Base-by-base conservation (phyloP, 2,888 invertebrate species). In the Chrysotoxum bicinctum region DNA sequence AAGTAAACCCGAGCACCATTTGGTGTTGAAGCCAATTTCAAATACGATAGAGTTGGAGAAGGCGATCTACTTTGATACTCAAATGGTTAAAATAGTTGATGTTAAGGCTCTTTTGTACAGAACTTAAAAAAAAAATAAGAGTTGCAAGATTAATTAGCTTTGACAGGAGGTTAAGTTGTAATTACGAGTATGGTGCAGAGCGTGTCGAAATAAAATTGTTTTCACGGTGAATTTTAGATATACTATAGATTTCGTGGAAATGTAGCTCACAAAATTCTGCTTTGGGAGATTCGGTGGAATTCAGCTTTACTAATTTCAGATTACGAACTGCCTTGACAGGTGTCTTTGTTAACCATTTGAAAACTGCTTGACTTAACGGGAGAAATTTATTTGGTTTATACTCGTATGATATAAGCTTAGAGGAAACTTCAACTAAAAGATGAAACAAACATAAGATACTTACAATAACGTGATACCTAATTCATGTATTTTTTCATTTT, bases 1-100 rank as follows among this genome's bases (percentile, higher is more conserved):
- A 79, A 54, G 58, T 79, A 70, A 60, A 75, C 60, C 21, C 45
- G 7, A 16, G 68, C 68, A 43, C 74, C 35, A 72, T 79, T 56
- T 66, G 81, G 40, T 76, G 70, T 50, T 76, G 70, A 32, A 64
- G 35, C 40, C 78, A 79, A 58, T 58, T 79, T 52, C 40, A 70
- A 52, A 77, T 30, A 54, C 9, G 30, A 58, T 48, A 54, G 19
- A 74, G n/a, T n/a, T 68, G 16, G 45, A 58, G 50, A 60, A 32
- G 48, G 58, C 50, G 70, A 70, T 80, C 75, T 62, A 80, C 60
- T 80, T 80, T 72, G 30, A 32, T 32, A 54, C 58, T 21, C 14
- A 58, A 58, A 35, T 37, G 35, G 35, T 58, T 0, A 26, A 50
- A 23, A 32, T 19, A 12, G 14, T 50, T 50, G 3, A 50, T 50